These are phyloP conservation scores for Orthosia gothica DNA, from an alignment of 2,888 invertebrate genomes.

Conservation along the genomic window DNA sequence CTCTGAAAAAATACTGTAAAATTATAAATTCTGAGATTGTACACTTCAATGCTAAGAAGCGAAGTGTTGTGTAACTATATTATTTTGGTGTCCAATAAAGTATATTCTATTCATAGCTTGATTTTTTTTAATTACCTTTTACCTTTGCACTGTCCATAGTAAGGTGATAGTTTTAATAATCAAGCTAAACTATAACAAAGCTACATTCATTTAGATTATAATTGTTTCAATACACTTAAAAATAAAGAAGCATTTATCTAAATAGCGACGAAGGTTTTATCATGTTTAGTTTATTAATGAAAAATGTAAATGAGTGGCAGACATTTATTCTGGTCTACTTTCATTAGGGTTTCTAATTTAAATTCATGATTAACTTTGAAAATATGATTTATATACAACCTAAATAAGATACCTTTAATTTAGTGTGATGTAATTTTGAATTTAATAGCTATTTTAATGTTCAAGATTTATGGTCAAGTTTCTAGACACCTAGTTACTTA, in stretches of 20 bases:
- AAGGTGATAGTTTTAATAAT: too few species aligned
- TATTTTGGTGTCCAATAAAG: too few species aligned
- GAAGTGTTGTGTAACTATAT: too few species aligned
- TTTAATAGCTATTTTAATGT: constrained; percentile 35
- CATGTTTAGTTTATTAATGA: constrained; percentile 44
- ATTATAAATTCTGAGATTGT: too few species aligned
- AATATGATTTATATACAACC: constrained; percentile 26
- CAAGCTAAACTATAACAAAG: too few species aligned
- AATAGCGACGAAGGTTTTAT: constrained; percentile 31
- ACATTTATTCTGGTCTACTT: constrained; percentile 43
- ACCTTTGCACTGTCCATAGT: too few species aligned
- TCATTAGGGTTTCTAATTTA: constrained; percentile 50
- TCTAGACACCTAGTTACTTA: not conserved
- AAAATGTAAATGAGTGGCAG: constrained; percentile 40
- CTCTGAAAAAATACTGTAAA: too few species aligned
- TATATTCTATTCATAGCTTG: too few species aligned
- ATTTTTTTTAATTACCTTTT: too few species aligned
- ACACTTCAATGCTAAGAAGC: too few species aligned
- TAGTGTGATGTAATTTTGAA: constrained; percentile 3
- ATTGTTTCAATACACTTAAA: not conserved
- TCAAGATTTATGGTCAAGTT: constrained; percentile 14
- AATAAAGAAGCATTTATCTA: not conserved
- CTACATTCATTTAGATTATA: too few species aligned
- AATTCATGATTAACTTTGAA: constrained; percentile 40
- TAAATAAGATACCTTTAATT: constrained; percentile 30